Conservation (phyloP, 2,888 invertebrate species). For the Melikaiella ostensackeni region DNA sequence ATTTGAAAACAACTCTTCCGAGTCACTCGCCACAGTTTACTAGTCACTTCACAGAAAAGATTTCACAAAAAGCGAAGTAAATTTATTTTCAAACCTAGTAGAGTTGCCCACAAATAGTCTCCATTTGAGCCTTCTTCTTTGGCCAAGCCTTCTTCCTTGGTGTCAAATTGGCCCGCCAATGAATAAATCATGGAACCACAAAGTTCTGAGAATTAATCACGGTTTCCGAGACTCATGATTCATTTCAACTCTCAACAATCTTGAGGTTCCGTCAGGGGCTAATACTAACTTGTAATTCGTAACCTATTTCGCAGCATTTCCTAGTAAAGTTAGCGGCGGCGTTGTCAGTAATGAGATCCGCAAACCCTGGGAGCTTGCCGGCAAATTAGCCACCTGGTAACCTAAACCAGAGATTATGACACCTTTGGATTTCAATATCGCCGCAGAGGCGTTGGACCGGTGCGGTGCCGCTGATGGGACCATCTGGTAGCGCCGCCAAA, state of each 20-base stretch:
- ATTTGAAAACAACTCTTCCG: background rate
- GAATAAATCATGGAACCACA: conserved; percentile 23
- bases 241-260: background rate
- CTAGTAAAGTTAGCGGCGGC: conserved; percentile 24
- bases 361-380: conserved; percentile 32
- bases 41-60: conserved; percentile 5
- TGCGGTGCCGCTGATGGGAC: background rate
- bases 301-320: conserved; percentile 23
- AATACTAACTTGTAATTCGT: background rate
- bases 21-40: background rate
- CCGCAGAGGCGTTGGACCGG: background rate
- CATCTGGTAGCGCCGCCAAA: conserved; percentile 33
- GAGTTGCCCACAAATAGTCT: conserved; percentile 3
- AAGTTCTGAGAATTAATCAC: conserved; percentile 32
- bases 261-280: background rate
- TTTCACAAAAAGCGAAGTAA: background rate
- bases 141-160: background rate
- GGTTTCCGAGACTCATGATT: conserved; percentile 10
- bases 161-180: conserved; percentile 12
- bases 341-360: conserved; percentile 24
- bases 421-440: conserved; percentile 51
- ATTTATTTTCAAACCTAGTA: background rate
- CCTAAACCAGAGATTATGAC: conserved; percentile 66
- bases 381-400: conserved; percentile 67
- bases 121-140: background rate